These are phyloP conservation scores for Hippolais icterina DNA, from an alignment of 2,113 vertebrate species.

Conservation along the genomic window DNA sequence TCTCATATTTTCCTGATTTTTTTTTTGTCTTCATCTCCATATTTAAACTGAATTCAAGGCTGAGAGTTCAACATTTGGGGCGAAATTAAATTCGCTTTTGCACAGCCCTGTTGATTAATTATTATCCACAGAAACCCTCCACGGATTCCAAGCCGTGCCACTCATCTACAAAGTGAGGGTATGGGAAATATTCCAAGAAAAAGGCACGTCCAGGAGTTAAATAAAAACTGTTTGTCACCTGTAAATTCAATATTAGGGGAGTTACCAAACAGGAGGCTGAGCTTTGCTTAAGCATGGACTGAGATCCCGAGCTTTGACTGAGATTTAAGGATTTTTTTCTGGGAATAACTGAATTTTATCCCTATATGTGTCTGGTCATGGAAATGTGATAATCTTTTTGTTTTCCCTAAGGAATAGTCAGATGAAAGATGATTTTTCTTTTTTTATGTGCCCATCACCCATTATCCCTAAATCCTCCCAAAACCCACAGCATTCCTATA, in stretches of 20 bases:
- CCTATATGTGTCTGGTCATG: not conserved
- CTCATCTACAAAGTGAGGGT: not conserved
- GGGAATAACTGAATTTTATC: not conserved
- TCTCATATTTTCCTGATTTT: not conserved
- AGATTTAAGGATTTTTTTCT: not conserved
- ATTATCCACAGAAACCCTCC: not conserved
- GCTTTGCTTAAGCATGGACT: not conserved
- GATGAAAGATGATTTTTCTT: not conserved
- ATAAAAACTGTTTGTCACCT: not conserved
- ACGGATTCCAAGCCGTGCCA: rapidly evolving
- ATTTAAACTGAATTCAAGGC: not conserved
- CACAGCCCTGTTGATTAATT: not conserved
- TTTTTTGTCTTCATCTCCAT: not conserved
- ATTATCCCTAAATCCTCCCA: not conserved
- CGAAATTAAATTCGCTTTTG: not conserved
- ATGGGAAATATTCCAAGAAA: not conserved
- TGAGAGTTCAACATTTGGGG: not conserved
- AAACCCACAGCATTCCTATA: not conserved
- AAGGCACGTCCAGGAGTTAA: not conserved
- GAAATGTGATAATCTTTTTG: not conserved
- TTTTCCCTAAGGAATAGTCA: not conserved
- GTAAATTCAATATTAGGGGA: not conserved
- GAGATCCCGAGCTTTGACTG: not conserved
- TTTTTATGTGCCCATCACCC: not conserved
- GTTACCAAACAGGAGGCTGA: not conserved